Evolutionary conservation across 1,140 invertebrate species (phyloP).

Genomic region (Microvelia longipes): DNA sequence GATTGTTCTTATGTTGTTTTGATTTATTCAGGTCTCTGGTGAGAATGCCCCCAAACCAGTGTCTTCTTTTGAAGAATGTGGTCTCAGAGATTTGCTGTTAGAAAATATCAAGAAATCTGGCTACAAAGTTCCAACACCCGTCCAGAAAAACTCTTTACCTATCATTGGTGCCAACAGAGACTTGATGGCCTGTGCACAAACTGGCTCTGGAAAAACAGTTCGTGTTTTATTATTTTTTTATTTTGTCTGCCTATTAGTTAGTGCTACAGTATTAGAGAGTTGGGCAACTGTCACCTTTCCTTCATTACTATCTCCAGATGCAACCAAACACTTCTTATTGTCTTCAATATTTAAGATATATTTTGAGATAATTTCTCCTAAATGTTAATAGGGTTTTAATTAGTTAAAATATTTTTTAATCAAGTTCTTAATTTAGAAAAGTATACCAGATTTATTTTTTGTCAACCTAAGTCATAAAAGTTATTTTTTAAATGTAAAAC

Average conservation of each 20-base stretch:
- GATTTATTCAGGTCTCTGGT: constrained; percentile 39
- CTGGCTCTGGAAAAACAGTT: constrained; percentile 89
- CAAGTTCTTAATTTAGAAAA: no score
- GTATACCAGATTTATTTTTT: no score
- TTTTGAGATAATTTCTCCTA: no score
- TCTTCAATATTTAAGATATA: no score
- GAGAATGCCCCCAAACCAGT: constrained; percentile 47
- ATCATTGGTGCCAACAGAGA: constrained; percentile 63
- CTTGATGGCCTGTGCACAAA: constrained; percentile 94
- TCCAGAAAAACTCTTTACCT: constrained; percentile 82
- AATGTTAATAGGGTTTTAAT: no score
- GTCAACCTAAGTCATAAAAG: no score
- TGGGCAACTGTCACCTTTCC: no score
- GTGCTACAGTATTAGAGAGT: no score
- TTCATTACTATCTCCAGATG: no score
- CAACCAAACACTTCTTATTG: no score
- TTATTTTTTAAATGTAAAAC: no score
- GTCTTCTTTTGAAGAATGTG: constrained; percentile 49
- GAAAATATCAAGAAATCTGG: constrained; percentile 65
- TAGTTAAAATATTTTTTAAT: no score
- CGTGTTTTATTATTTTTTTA: constrained; percentile 15
- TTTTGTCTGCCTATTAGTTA: not conserved
- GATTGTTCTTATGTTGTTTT: not conserved
- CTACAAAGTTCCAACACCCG: constrained; percentile 78
- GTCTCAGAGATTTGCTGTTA: constrained; percentile 46